Evolutionary conservation across 2,888 invertebrate genomes (phyloP), one percentile per base, ranked within the genome.

Genomic region (Pseudococcus longispinus): DNA sequence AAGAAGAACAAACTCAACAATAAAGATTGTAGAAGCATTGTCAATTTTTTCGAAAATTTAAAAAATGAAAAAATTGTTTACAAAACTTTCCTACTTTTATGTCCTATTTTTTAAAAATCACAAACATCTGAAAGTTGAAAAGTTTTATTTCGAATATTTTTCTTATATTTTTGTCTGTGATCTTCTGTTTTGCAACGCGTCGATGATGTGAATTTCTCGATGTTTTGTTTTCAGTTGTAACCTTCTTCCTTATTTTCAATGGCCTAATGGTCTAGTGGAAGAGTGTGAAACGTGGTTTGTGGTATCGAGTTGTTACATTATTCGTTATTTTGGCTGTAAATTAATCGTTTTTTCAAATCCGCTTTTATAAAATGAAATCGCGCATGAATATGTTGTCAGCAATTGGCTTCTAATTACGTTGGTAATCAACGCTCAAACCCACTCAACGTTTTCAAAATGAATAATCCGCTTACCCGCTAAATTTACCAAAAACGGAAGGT

Each of bases 261-360:
- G 77, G 77, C 77, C 77, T 80, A 42, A 80, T 80, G 77, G 77
- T 77, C 77, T 77, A 77, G 77, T 77, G 77, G 77, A 77, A 32
- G 83, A 83, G 83, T 83, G 83, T 84, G 84, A 84, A 84, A 84
- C 84, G 84, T 84, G 84, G 84, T 84, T 84, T 55, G 60, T 84
- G 84, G 60, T 60, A 32, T 60, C 42, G 51, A 84, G 20, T 84
- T 32, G 51, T 84, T 55, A 84, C 46, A 44, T 51, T 83, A 55
- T 29, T 51, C 51, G 29, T 82, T 83, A 82, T 83, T 60, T 51
- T 51, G 83, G 32, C 26, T 51, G 26, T 83, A 46, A 51, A 83
- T 46, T 55, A 84, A 84, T 84, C 77, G 77, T 80, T 80, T 70
- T 42, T 80, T 80, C 23, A 60, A 60, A 80, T 80, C 77, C 11